phyloP scores from a whole-genome alignment of 2,113 vertebrate genomes.

The Cavia aperea region DNA sequence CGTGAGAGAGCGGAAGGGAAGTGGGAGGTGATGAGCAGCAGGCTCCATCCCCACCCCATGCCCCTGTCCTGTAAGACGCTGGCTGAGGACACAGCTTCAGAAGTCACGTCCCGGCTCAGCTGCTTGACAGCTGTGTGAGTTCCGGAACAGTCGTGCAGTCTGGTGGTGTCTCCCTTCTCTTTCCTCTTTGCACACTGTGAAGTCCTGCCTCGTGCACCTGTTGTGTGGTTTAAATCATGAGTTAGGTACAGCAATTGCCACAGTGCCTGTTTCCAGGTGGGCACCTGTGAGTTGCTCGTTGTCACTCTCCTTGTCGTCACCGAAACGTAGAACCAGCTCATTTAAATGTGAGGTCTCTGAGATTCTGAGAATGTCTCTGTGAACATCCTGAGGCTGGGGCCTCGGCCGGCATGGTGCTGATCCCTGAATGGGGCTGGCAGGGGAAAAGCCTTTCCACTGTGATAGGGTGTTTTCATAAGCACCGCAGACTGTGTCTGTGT shows the following conservation, averaged over 20 bases:
- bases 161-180: background rate
- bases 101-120: background rate
- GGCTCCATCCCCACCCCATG: background rate
- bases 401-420: background rate
- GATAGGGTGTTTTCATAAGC: slow-evolving; percentile 17
- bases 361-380: slow-evolving; percentile 1
- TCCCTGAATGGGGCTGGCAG: background rate
- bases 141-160: background rate
- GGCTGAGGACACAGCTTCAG: background rate
- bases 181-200: background rate
- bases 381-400: background rate
- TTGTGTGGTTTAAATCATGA: background rate
- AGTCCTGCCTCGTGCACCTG: background rate
- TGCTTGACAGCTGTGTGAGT: background rate
- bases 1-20: background rate
- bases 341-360: slow-evolving; percentile 3
- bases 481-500: background rate
- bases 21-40: background rate
- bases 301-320: background rate
- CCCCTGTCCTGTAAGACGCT: background rate
- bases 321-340: background rate
- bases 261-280: background rate
- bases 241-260: background rate
- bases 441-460: background rate
- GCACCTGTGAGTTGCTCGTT: background rate